These are phyloP conservation scores for Epinotia nisella DNA, from an alignment of 2,888 invertebrate genomes.

Conservation along the genomic window DNA sequence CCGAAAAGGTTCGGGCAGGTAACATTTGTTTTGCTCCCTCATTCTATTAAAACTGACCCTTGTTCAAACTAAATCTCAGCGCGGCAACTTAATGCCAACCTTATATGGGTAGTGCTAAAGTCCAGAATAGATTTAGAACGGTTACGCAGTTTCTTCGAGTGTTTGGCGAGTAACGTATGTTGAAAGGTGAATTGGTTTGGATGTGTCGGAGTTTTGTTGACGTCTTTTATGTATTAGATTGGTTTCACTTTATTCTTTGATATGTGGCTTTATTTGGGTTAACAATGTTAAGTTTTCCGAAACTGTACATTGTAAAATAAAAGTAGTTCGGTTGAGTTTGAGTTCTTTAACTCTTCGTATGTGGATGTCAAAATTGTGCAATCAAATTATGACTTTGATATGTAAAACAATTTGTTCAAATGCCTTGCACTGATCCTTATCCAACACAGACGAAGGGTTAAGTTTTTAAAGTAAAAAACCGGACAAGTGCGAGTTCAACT, in stretches of 20 bases:
- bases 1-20: constrained; percentile 27
- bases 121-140: neutral
- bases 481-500: too few relatives aligned
- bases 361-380: too few relatives aligned
- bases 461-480: too few relatives aligned
- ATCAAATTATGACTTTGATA: too few relatives aligned
- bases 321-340: too few relatives aligned
- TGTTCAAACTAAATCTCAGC: constrained; percentile 24
- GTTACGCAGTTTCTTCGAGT: neutral
- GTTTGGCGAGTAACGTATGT: neutral
- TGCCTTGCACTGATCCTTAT: too few relatives aligned
- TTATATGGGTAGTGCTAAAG: constrained; percentile 2
- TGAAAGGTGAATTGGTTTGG: constrained; percentile 15
- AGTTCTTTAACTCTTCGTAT: too few relatives aligned
- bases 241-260: neutral
- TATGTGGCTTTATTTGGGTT: neutral
- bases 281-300: neutral
- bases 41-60: constrained; percentile 37
- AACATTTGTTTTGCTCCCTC: constrained; percentile 25
- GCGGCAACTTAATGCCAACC: constrained; percentile 1
- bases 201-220: constrained; percentile 1
- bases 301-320: too few relatives aligned
- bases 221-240: neutral
- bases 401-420: too few relatives aligned
- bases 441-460: too few relatives aligned